Conservation (phyloP, 1,140 invertebrate species). For the Drosophila ananassae region DNA sequence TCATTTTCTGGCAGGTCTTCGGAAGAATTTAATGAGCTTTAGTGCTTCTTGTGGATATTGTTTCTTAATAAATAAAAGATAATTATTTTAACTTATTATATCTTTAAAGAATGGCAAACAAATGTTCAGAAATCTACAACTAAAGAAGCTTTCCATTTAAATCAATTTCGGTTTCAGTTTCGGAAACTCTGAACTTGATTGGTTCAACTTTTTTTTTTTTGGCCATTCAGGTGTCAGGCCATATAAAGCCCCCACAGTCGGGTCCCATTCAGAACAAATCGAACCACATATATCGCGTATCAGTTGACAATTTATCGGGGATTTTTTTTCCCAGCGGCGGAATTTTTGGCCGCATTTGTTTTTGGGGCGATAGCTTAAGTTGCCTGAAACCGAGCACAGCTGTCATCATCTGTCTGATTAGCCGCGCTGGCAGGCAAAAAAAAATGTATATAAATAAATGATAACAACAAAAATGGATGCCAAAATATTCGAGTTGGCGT, state of each 20-base stretch:
- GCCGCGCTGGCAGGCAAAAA: background rate
- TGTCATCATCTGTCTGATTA: slow-evolving; percentile 67
- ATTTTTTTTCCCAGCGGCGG: background rate
- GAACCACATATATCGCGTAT: slow-evolving; percentile 15
- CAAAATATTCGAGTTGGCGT: slow-evolving; percentile 60
- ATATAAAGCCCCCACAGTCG: slow-evolving; percentile 11
- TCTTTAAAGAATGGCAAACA: too few species aligned
- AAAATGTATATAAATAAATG: background rate
- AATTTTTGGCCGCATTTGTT: slow-evolving; percentile 26
- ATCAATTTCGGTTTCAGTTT: slow-evolving; percentile 20
- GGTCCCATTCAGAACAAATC: slow-evolving; percentile 10
- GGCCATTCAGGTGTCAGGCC: background rate
- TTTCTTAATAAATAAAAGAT: too few species aligned
- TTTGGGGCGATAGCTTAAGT: slow-evolving; percentile 61
- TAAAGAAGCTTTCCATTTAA: slow-evolving; percentile 14
- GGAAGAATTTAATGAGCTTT: background rate
- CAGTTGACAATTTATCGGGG: slow-evolving; percentile 45
- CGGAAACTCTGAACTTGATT: slow-evolving; percentile 1
- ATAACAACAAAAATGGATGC: slow-evolving; percentile 42
- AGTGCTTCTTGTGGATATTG: background rate
- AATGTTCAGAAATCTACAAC: too few species aligned
- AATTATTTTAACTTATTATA: background rate
- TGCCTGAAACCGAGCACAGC: slow-evolving; percentile 67
- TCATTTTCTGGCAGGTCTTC: background rate
- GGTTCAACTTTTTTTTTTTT: slow-evolving; percentile 12